Conservation (phyloP, 2,113 vertebrate species). For the Pygoscelis adeliae region DNA sequence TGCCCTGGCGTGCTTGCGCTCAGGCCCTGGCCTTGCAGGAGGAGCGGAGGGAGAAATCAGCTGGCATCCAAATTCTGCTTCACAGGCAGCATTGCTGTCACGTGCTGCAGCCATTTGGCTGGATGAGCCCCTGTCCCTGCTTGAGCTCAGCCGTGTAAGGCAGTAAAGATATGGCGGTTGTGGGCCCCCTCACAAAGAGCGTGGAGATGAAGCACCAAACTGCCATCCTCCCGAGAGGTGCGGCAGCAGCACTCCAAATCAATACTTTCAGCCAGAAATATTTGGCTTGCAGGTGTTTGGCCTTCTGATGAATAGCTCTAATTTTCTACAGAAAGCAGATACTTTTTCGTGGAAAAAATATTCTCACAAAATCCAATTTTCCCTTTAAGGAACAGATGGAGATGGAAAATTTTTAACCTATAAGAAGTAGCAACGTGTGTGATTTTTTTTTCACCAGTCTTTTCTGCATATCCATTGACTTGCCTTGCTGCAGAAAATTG, state of each 20-base stretch:
- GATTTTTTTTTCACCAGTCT: background rate
- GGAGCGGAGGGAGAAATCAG: background rate
- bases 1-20: background rate
- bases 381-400: slow-evolving; percentile 10
- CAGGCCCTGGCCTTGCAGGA: background rate
- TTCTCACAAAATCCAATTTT: slow-evolving; percentile 14
- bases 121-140: background rate
- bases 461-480: background rate
- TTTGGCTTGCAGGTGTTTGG: slow-evolving; percentile 37
- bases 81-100: background rate
- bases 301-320: slow-evolving; percentile 31
- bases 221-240: background rate
- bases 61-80: background rate
- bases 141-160: background rate
- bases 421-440: background rate
- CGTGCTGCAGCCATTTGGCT: fast-evolving
- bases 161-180: background rate
- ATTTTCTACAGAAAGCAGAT: slow-evolving; percentile 26
- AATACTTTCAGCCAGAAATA: background rate
- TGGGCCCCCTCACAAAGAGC: background rate
- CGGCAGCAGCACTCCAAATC: background rate
- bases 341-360: background rate
- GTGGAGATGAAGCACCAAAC: background rate
- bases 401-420: background rate
- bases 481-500: background rate